Percentiles rank a stretch among this genome's conserved stretches.
Conservation (phyloP, 1,140 invertebrate species). For the Augochlora pura region DNA sequence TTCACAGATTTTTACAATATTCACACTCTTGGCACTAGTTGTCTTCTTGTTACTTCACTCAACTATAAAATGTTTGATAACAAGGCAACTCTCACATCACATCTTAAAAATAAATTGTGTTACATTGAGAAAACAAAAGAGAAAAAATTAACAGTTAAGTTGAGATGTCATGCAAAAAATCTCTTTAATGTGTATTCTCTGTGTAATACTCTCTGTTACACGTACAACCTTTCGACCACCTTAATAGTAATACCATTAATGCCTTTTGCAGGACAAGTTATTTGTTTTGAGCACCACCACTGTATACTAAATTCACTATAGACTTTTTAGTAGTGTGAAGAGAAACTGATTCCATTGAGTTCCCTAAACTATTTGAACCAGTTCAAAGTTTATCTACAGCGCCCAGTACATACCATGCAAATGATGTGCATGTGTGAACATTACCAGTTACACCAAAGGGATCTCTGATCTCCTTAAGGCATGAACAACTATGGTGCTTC, state of each 20-base stretch:
- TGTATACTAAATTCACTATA: not conserved
- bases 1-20: not conserved
- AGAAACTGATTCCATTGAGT: not conserved
- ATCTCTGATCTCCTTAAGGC: not conserved
- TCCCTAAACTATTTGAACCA: not conserved
- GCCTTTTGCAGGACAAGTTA: not conserved
- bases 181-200: not conserved
- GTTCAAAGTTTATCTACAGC: slow-evolving; percentile 21
- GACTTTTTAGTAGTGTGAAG: not conserved
- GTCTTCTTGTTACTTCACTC: not conserved
- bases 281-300: not conserved
- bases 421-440: slow-evolving; percentile 40
- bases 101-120: not conserved
- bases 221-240: slow-evolving; percentile 4
- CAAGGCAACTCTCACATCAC: not conserved
- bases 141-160: not conserved
- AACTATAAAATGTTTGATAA: not conserved
- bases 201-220: not conserved
- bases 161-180: slow-evolving; percentile 7
- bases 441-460: slow-evolving; percentile 16
- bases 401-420: slow-evolving; percentile 43
- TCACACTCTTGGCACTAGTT: not conserved
- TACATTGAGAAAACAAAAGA: not conserved
- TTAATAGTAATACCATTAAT: not conserved
- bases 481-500: not conserved